Conservation (phyloP, 2,888 invertebrate genomes). For the Colletes collaris region DNA sequence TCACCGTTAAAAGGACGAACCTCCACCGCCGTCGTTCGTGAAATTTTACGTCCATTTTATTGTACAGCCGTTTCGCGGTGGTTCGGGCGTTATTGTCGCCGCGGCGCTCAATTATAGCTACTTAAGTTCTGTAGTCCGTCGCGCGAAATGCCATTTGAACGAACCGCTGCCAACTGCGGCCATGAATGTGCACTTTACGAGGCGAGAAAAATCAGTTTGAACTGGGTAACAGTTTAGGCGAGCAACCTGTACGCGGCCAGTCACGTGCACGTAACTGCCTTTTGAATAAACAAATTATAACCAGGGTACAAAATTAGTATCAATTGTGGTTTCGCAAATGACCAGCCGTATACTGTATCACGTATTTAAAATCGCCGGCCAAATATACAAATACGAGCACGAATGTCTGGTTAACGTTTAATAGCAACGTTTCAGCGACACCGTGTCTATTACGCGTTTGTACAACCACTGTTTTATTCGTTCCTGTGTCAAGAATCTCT, state of each 20-base stretch:
- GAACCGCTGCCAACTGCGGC: conserved; percentile 8
- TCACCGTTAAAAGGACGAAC: conserved; percentile 18
- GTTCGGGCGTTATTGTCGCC: conserved; percentile 41
- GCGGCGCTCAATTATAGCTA: conserved; percentile 50
- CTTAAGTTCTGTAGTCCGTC: conserved; percentile 34
- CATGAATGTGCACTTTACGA: conserved; percentile 38
- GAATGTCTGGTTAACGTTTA: no score
- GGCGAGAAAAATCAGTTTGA: conserved; percentile 30
- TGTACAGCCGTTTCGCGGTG: conserved; percentile 40
- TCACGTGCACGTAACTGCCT: neutral
- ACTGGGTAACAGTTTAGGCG: conserved; percentile 3
- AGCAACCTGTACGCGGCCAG: neutral
- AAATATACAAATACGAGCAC: no score
- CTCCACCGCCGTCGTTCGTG: conserved; percentile 8
- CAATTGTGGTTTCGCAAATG: no score
- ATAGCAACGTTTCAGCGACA: no score
- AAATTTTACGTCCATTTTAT: conserved; percentile 49
- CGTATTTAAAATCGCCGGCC: no score
- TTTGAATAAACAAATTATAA: neutral
- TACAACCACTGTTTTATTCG: no score
- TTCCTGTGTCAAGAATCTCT: no score
- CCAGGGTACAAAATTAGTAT: no score
- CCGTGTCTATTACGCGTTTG: no score
- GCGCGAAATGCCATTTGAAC: conserved; percentile 30
- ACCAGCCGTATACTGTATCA: no score